Evolutionary conservation across 2,113 vertebrate species (phyloP), one percentile per base, ranked within the genome.

Genomic region (Dasypus novemcinctus): DNA sequence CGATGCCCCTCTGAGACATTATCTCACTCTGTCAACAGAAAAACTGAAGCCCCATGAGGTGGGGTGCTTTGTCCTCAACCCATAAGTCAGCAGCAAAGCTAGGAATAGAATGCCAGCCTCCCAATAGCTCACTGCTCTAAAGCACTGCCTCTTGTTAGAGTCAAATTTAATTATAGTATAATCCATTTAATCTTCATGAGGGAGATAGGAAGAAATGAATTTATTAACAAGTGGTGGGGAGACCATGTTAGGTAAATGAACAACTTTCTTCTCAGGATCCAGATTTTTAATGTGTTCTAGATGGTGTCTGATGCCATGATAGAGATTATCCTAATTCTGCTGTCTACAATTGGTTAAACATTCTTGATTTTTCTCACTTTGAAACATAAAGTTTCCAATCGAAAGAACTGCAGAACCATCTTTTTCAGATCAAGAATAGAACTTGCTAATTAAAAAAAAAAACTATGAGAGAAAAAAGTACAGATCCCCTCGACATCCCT

Each of bases 111-210:
- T 21, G 7, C 81, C 27, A 23, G n/a, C 80, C 41, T 93, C 84
- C 92, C 87, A 54, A 15, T 13, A 81, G 87, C 61, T 87, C 75
- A 33, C 29, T 57, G 38, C 76, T 92, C 71, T 63, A 41, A 90
- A 81, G 72, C 75, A 66, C 71, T 49, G 17, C 84, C 95, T 92
- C 91, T 81, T 74, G 29, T 64, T 31, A 83, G 66, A 95, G 72
- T 92, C 81, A 46, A 89, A 89, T 95, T 97, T 97, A 97, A 97
- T 97, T 95, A 95, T 52, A 78, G 31, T 74, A 69, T 97, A 97
- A 97, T 96, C 95, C 64, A 0, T 71, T 97, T 96, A 96, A 97
- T 96, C 96, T 95, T 90, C 87, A 86, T 2, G 52, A 96, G 54
- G 74, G 81, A 43, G 66, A 5, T 72, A 96, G 78, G 41, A 59